Evolutionary conservation across 2,888 invertebrate genomes (phyloP).

Genomic region (Pristionchus fissidentatus): DNA sequence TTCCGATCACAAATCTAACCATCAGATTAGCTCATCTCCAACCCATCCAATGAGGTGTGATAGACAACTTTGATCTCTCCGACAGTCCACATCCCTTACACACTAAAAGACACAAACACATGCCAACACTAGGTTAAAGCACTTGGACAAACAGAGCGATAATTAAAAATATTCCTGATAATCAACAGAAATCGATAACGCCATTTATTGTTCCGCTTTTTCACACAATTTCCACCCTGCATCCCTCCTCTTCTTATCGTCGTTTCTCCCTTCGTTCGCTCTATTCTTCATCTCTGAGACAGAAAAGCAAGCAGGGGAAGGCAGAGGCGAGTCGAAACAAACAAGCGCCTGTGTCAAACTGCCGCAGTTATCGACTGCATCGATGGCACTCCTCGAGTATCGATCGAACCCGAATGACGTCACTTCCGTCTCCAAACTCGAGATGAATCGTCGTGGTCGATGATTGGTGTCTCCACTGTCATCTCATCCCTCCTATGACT

Average conservation of each 20-base stretch:
- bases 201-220: constrained; percentile 4
- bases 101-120: too few relatives aligned
- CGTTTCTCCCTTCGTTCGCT: constrained; percentile 8
- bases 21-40: background rate
- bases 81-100: background rate
- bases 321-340: constrained; percentile 19
- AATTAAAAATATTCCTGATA: too few relatives aligned
- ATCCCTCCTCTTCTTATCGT: constrained; percentile 20
- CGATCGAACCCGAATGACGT: too few relatives aligned
- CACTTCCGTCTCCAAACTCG: too few relatives aligned
- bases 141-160: too few relatives aligned
- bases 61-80: constrained; percentile 14
- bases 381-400: background rate
- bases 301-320: constrained; percentile 36
- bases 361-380: constrained; percentile 13
- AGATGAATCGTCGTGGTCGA: background rate
- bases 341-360: constrained; percentile 12
- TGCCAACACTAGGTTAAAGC: too few relatives aligned
- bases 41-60: background rate
- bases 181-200: too few relatives aligned
- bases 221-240: background rate
- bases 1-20: background rate
- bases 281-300: constrained; percentile 35
- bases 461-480: background rate
- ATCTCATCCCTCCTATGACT: constrained; percentile 26